Percentiles rank a stretch among this genome's conserved stretches.
phyloP scores from a whole-genome alignment of 2,113 vertebrate genomes.

The Aleadryas rufinucha region DNA sequence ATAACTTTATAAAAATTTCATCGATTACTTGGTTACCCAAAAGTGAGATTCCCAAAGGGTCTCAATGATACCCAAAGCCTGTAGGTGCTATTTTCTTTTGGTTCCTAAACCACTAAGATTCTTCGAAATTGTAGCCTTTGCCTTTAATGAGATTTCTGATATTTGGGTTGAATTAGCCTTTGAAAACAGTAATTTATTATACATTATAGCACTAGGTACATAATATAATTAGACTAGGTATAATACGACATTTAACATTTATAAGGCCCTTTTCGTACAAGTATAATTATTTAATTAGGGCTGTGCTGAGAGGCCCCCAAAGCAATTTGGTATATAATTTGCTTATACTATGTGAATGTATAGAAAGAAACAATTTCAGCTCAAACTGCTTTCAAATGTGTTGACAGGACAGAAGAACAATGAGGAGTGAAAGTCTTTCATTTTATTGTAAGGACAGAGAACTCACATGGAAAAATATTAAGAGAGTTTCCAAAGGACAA shows the following conservation, averaged over 20 bases:
- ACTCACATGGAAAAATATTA: not conserved
- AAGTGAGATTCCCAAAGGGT: not conserved
- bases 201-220: not conserved
- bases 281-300: slow-evolving; percentile 2
- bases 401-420: not conserved
- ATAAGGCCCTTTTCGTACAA: not conserved
- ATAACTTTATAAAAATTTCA: not conserved
- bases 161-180: not conserved
- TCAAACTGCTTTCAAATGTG: not conserved
- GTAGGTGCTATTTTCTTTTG: not conserved
- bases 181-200: slow-evolving; percentile 1
- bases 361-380: not conserved
- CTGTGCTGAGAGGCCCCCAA: not conserved
- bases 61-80: not conserved
- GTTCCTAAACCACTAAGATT: not conserved
- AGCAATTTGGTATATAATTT: not conserved
- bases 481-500: not conserved
- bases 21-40: not conserved
- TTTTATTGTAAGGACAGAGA: not conserved
- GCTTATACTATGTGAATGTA: not conserved
- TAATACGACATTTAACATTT: not conserved
- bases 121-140: not conserved
- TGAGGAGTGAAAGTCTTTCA: not conserved
- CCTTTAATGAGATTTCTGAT: not conserved
- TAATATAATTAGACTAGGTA: slow-evolving; percentile 3